These are phyloP conservation scores for Amphiprion ocellaris DNA, from an alignment of 2,113 vertebrate genomes.

Conservation along the genomic window DNA sequence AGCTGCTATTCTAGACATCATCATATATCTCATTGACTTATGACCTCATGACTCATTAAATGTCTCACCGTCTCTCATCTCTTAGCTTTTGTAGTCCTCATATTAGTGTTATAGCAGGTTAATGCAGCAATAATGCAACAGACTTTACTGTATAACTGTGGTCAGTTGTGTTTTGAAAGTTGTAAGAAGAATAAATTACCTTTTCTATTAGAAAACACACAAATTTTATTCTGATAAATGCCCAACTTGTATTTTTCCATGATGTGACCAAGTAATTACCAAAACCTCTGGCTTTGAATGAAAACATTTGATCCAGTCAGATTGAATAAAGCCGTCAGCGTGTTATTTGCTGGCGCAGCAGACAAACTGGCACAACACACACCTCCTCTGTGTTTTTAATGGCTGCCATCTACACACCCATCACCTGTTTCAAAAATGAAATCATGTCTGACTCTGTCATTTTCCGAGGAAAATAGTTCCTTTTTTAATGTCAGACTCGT, in stretches of 20 bases:
- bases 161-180: not conserved
- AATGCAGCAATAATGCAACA: not conserved
- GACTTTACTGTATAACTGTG: not conserved
- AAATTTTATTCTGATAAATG: not conserved
- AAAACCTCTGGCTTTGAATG: constrained; percentile 1
- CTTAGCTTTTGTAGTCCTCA: not conserved
- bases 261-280: not conserved
- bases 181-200: not conserved
- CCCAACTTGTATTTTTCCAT: not conserved
- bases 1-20: constrained; percentile 17
- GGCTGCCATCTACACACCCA: constrained; percentile 37
- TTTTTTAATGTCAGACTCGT: constrained; percentile 33
- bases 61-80: constrained; percentile 36
- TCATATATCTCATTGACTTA: constrained; percentile 10
- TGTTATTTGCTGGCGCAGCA: not conserved
- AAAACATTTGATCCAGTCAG: constrained; percentile 12
- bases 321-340: constrained; percentile 9
- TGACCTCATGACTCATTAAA: not conserved
- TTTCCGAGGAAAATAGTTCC: constrained; percentile 34
- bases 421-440: constrained; percentile 63
- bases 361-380: constrained; percentile 13
- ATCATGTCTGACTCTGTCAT: constrained; percentile 66
- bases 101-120: not conserved
- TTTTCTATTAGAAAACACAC: not conserved
- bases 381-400: constrained; percentile 30